Conservation (phyloP, 2,888 invertebrate species). For the Cecidostiba fungosa region DNA sequence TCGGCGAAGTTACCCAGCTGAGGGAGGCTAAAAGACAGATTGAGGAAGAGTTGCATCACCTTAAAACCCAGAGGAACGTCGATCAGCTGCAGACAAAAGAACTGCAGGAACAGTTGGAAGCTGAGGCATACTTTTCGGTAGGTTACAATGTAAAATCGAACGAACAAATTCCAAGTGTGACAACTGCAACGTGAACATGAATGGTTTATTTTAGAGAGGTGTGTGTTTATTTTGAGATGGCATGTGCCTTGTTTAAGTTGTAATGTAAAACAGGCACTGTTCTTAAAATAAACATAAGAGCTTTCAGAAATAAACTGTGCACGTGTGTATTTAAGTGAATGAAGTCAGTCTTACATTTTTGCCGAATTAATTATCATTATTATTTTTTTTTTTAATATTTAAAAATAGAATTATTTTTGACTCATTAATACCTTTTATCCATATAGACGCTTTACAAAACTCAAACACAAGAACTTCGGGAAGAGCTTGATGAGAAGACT, state of each 20-base stretch:
- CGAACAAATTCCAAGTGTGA: not conserved
- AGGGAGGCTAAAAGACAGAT: constrained; percentile 87
- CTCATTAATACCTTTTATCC: constrained; percentile 61
- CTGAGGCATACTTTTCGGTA: constrained; percentile 96
- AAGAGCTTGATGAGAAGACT: constrained; percentile 93
- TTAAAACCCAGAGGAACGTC: constrained; percentile 86
- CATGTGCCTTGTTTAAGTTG: constrained; percentile 19
- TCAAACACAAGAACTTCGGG: constrained; percentile 93
- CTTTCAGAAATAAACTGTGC: constrained; percentile 41
- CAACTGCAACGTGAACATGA: not conserved
- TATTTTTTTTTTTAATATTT: not conserved
- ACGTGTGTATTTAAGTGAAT: constrained; percentile 9
- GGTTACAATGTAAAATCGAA: constrained; percentile 68
- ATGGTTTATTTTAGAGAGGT: constrained; percentile 21
- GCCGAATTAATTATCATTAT: not conserved
- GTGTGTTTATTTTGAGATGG: constrained; percentile 38
- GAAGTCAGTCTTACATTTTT: not conserved
- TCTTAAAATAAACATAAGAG: constrained; percentile 44
- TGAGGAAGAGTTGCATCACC: constrained; percentile 89
- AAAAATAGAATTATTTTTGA: not conserved
- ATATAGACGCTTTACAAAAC: constrained; percentile 93
- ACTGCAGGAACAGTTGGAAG: constrained; percentile 96
- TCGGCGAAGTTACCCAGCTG: constrained; percentile 85
- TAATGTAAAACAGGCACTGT: constrained; percentile 35
- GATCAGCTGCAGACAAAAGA: constrained; percentile 92